Percentiles rank a stretch among this genome's conserved stretches.
These are phyloP conservation scores for Thymelicus lineola DNA, from an alignment of 2,888 invertebrate species.

Conservation along the genomic window DNA sequence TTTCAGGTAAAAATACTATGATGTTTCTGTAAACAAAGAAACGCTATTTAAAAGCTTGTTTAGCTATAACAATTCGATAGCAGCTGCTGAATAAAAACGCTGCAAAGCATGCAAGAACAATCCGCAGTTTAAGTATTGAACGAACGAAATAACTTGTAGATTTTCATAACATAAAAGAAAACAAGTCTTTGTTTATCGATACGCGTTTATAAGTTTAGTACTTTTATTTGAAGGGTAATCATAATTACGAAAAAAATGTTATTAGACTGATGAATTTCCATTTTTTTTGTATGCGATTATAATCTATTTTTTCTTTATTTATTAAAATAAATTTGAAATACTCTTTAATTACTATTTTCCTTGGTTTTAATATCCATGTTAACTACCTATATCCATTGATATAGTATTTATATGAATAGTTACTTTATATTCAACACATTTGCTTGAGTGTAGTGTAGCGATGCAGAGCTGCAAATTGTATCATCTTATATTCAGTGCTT, in stretches of 20 bases:
- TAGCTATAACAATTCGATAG: constrained; percentile 28
- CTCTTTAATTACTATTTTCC: neutral
- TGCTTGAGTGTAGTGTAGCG: constrained; percentile 24
- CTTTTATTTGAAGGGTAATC: too few species aligned
- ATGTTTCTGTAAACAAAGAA: constrained; percentile 5
- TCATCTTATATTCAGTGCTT: constrained; percentile 47
- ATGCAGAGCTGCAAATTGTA: constrained; percentile 40
- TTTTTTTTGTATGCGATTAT: too few species aligned
- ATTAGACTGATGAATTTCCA: too few species aligned
- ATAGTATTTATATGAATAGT: constrained; percentile 29
- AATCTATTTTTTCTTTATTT: too few species aligned
- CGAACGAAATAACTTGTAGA: too few species aligned
- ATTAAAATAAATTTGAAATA: too few species aligned
- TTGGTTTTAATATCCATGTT: neutral
- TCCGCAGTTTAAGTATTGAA: too few species aligned
- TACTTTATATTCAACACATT: constrained; percentile 29
- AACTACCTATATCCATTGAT: constrained; percentile 10
- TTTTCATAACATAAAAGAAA: too few species aligned
- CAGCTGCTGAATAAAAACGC: constrained; percentile 41
- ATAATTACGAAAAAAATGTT: too few species aligned
- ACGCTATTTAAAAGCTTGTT: constrained; percentile 24
- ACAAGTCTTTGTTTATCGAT: too few species aligned
- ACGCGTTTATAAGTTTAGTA: too few species aligned
- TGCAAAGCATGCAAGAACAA: neutral
- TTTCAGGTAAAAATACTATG: constrained; percentile 38